Base-by-base conservation (phyloP, 2,888 invertebrate genomes). In the Mythimna impura region DNA sequence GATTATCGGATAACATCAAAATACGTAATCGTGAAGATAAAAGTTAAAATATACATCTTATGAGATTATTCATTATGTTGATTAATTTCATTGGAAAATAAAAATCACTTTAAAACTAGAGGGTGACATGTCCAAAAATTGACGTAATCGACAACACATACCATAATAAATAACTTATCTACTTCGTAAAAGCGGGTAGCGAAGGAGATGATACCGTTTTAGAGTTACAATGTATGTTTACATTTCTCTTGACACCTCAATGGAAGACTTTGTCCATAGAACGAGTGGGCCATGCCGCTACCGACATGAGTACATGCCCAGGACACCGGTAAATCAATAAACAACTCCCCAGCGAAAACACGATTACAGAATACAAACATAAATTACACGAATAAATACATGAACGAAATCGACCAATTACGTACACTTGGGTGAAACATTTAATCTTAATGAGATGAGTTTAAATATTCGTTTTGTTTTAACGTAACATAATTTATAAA, bases 211-310 rank as follows among this genome's bases (percentile, higher is more conserved):
- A 71, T 60, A 57, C 65, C 20, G 61, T 76, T 61, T 61, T 64
- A 68, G 70, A 72, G 68, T 80, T 73, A 47, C 55, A 72, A 78
- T 74, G 76, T 74, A 76, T 54, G 22, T 64, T 71, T 74, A 79
- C 74, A 82, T 81, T 82, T 71, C 58, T 71, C 84, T 91, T 89
- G 90, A 89, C 91, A 91, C 89, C 80, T 89, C 89, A 89, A 91
- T 92, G 94, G 94, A 94, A 94, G 94, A 94, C 94, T 85, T 87
- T 78, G 81, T 65, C 86, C 83, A 84, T 87, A 84, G 82, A 76
- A 74, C 73, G 68, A 63, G 62, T 69, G 54, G 52, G 71, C 50
- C 43, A 52, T 10, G 54, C 62, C 54, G 40, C 68, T 68, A 69
- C 61, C 22, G 55, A 55, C 40, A 43, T 52, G 65, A 73, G 65